These are phyloP conservation scores for Charanyca ferruginea DNA, from an alignment of 2,888 invertebrate genomes.

Conservation along the genomic window DNA sequence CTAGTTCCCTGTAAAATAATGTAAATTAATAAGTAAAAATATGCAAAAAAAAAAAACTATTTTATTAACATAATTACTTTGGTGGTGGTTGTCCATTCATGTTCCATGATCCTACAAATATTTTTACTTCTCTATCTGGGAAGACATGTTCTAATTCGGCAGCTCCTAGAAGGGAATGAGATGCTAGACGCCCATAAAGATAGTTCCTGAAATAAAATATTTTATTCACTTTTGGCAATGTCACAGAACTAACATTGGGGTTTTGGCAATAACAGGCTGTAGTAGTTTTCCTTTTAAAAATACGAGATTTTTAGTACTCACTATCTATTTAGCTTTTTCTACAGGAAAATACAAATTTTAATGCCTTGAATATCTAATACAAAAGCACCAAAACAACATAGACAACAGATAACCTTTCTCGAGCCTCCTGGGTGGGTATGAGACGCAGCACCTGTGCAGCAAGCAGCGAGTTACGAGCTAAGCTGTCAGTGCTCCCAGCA, in stretches of 20 bases:
- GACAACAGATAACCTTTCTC: constrained; percentile 92
- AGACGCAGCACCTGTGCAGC: constrained; percentile 95
- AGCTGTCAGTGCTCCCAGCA: constrained; percentile 92
- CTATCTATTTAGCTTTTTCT: not conserved
- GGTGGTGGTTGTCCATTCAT: constrained; percentile 98
- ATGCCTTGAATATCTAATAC: constrained; percentile 8
- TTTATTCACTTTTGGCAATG: constrained; percentile 7
- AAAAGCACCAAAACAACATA: constrained; percentile 24
- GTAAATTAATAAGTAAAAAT: constrained; percentile 23
- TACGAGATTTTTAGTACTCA: constrained; percentile 10
- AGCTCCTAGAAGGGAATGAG: constrained; percentile 95
- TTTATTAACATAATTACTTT: constrained; percentile 92
- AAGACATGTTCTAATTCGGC: constrained; percentile 96
- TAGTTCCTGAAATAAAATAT: constrained; percentile 92
- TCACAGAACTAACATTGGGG: too few relatives aligned
- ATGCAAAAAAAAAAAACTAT: too few relatives aligned
- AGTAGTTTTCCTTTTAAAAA: constrained; percentile 18
- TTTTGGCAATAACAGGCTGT: constrained; percentile 17
- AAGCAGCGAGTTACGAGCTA: constrained; percentile 94
- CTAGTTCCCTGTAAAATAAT: constrained; percentile 92
- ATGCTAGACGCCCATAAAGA: constrained; percentile 95
- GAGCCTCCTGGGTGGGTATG: constrained; percentile 95
- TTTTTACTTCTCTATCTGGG: constrained; percentile 95
- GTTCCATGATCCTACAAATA: constrained; percentile 99
- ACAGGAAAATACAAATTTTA: constrained; percentile 3